Base-by-base conservation (phyloP, 2,888 invertebrate genomes). In the Tineola bisselliella region DNA sequence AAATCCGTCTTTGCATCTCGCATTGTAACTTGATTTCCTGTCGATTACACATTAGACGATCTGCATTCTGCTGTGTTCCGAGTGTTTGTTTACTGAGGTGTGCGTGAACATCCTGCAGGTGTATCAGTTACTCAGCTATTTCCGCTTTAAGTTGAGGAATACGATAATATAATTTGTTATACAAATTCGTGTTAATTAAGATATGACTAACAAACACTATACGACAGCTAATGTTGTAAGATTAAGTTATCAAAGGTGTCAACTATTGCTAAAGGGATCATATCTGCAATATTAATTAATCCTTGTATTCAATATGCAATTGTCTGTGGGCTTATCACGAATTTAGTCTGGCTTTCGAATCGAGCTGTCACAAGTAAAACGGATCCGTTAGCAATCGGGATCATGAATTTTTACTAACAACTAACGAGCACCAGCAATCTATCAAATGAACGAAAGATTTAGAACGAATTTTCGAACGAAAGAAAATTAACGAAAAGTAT, bases 41-140 rank as follows among this genome's bases (percentile, higher is more conserved):
- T 30, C 12, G 17, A 56, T 25, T 56, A 19, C 25, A 17, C 56
- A 48, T 56, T 3, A 19, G 56, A 19, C 56, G 48, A 15, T 56
- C 15, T 13, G 25, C 2, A 25, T 25, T 25, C 25, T 25, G 25
- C 25, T 5, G 10, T 10, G 48, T 56, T 56, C 56, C 19, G 18
- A 19, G 56, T 70, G 69, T 70, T 72, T 70, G 69, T 70, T 72
- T 69, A 71, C 65, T 65, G 66, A 66, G 68, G 65, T 69, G 65
- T 67, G 65, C 38, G 11, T 13, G 48, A 48, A 19, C 56, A 25
- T 56, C 56, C 56, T 56, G 19, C 25, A 4, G 6, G 38, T 10
- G 10, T 38, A 4, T 38, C 31, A 12, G 10, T n/a, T 3, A 3
- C 38, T 38, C 10, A 6, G n/a, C 10, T 38, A 38, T 38, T 38